Evolutionary conservation across 1,140 invertebrate genomes (phyloP), one percentile per base, ranked within the genome.

Genomic region (Plectrocnemia conspersa): DNA sequence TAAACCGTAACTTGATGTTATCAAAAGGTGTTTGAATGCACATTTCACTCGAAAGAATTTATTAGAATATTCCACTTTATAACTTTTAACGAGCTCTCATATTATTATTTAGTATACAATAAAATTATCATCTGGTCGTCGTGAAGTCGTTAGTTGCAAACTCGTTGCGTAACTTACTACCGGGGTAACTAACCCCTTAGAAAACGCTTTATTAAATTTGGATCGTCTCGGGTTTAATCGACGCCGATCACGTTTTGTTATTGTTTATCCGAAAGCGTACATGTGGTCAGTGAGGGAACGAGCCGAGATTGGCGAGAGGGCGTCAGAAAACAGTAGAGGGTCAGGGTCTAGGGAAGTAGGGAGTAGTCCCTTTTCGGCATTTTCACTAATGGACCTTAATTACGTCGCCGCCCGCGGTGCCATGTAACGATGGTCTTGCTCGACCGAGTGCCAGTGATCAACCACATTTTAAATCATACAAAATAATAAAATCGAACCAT

Each of bases 341-440:
- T 13, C 7, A 23, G 38, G 35, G 35, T 11, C 36, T 5, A 16
- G 13, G 19, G 21, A 23, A 25, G 48, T 11, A 15, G 38, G 41
- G 24, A 42, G 54, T 29, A 50, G 47, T 38, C 40, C 47, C 53
- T 55, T 56, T 47, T 56, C 33, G 33, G 54, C 49, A 50, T 57
- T 57, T 52, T 57, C 55, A 52, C 55, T 57, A 57, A 57, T 57
- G 55, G 55, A 57, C 48, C 55, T 52, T 57, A 57, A 57, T 57
- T 56, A 56, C 54, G 48, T 18, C 41, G 41, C 32, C 47, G 55
- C 55, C 48, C 55, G 55, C 42, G 48, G 47, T 44, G 54, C 18
- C 40, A 40, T 55, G 32, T 36, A 52, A 52, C 36, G 54, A 44
- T 38, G 13, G 18, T 23, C 55, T 41, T 38, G 27, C 49, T 49